phyloP scores from a whole-genome alignment of 2,113 vertebrate genomes.

The Mustelus asterias region DNA sequence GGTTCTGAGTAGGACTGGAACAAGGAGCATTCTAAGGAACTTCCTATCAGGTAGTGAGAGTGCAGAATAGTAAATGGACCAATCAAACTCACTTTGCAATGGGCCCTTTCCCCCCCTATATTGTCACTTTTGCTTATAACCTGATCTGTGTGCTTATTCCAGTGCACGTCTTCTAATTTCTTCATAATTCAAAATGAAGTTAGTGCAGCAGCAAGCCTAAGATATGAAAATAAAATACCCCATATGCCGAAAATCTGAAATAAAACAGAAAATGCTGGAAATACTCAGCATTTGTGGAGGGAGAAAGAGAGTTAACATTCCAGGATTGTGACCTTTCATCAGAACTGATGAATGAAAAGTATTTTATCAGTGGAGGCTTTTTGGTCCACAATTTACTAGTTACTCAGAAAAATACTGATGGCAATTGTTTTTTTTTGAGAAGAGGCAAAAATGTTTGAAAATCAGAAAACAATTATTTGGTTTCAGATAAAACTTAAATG shows the following conservation, averaged over 20 bases:
- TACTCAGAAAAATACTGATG: background rate
- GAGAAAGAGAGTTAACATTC: too few relatives aligned
- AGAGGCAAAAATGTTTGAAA: background rate
- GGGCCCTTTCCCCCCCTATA: background rate
- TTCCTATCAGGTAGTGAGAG: background rate
- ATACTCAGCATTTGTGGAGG: too few relatives aligned
- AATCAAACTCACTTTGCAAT: background rate
- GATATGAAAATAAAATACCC: too few relatives aligned
- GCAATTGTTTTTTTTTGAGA: background rate
- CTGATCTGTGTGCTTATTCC: too few relatives aligned
- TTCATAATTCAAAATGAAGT: too few relatives aligned
- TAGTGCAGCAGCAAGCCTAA: too few relatives aligned
- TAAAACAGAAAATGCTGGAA: too few relatives aligned
- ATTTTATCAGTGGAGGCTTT: background rate
- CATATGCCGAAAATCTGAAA: too few relatives aligned
- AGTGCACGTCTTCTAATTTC: too few relatives aligned
- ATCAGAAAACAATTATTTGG: too few relatives aligned
- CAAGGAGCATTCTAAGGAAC: background rate
- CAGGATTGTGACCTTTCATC: too few relatives aligned
- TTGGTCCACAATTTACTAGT: background rate
- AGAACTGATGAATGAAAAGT: background rate
- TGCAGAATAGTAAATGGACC: background rate
- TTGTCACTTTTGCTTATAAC: background rate
- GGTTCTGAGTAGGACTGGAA: too few relatives aligned
- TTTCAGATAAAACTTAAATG: background rate